A percentile compares a stretch with the other conserved stretches of the same genome.
phyloP scores from a whole-genome alignment of 2,797 vertebrate genomes.

The Aldrovandia affinis region DNA sequence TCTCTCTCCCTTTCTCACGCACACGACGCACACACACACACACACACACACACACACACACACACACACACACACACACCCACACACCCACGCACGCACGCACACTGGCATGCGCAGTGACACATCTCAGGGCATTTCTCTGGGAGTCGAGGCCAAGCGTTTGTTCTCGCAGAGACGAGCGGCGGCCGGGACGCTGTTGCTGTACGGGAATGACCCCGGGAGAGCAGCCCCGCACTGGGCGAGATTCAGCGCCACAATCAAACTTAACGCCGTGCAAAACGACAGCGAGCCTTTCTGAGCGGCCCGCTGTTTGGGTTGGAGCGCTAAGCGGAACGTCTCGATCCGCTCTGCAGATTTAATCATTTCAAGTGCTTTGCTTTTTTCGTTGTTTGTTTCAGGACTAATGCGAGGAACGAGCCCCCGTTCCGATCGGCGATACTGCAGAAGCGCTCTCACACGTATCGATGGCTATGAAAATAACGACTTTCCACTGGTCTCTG shows the following conservation, averaged over 20 bases:
- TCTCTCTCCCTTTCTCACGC: not conserved
- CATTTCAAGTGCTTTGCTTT: not conserved
- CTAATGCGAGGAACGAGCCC: not conserved
- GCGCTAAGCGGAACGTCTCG: not conserved
- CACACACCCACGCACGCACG: not conserved
- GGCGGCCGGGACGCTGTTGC: not conserved
- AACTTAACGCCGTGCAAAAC: constrained; percentile 11
- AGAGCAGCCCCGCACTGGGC: not conserved
- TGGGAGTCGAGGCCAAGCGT: constrained; percentile 35
- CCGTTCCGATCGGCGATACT: not conserved
- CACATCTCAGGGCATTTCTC: constrained; percentile 55
- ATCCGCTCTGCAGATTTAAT: constrained; percentile 18
- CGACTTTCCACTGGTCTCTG: constrained; percentile 8
- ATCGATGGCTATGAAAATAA: constrained; percentile 9
- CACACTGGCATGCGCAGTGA: constrained; percentile 16
- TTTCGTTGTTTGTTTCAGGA: not conserved
- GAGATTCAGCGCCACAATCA: not conserved
- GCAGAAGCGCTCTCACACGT: not conserved
- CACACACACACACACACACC: not conserved
- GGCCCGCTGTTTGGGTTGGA: not conserved
- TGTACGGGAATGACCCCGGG: not conserved
- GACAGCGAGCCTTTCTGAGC: not conserved
- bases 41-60: not conserved
- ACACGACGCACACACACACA: not conserved
- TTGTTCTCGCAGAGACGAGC: not conserved